Percentiles rank a stretch among this genome's conserved stretches.
phyloP scores from a whole-genome alignment of 1,140 invertebrate species.

The Nebria ingens region DNA sequence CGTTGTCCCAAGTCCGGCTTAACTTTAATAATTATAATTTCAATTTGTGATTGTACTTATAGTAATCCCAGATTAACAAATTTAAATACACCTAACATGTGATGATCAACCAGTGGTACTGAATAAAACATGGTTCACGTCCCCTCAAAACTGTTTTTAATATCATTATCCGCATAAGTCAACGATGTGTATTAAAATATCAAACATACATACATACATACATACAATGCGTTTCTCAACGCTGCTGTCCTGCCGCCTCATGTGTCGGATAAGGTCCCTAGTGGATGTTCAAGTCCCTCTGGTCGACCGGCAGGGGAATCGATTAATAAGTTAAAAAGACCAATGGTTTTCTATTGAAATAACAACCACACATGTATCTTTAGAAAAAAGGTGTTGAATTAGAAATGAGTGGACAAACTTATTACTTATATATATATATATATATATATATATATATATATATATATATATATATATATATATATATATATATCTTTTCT shows the following conservation, averaged over 20 bases:
- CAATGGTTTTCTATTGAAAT: background rate
- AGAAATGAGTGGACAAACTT: no score
- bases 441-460: no score
- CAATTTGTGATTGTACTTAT: no score
- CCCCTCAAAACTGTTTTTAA: background rate
- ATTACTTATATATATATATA: no score
- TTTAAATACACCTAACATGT: no score
- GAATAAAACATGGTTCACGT: background rate
- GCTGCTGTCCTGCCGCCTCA: background rate
- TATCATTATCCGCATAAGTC: background rate
- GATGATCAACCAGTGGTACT: no score
- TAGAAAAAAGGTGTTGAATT: background rate
- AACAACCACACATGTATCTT: background rate
- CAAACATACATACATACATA: background rate
- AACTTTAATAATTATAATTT: no score
- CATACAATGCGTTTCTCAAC: background rate
- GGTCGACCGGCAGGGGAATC: background rate
- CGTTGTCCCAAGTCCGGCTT: no score
- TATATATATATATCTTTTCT: background rate
- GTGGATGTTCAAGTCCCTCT: no score
- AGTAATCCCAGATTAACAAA: no score
- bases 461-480: conserved; percentile 1
- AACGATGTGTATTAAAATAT: background rate
- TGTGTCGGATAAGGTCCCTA: background rate
- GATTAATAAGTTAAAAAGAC: background rate